Percentiles rank a stretch among this genome's conserved stretches.
Conservation (phyloP, 2,113 vertebrate species). For the Corythornis madagascariensis region DNA sequence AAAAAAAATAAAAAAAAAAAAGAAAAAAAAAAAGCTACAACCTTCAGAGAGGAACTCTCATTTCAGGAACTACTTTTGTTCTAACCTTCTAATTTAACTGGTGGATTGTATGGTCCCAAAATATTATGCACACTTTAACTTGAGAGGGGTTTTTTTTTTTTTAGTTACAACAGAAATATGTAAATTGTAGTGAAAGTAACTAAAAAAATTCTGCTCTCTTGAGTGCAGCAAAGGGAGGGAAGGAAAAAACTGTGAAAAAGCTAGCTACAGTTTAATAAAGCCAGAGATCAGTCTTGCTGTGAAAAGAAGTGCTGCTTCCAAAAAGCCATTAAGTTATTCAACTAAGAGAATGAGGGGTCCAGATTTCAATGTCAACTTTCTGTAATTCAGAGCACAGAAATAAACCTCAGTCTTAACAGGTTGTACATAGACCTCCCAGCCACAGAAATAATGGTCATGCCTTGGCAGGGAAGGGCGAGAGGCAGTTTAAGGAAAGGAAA, state of each 20-base stretch:
- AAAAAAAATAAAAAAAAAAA: background rate
- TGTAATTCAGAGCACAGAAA: background rate
- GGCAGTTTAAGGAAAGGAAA: background rate
- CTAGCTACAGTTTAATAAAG: slow-evolving; percentile 6
- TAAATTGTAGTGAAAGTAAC: background rate
- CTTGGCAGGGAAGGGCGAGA: background rate
- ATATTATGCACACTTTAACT: background rate
- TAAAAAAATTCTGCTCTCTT: background rate
- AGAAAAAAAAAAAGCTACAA: background rate
- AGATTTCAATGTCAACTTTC: background rate
- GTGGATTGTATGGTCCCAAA: background rate
- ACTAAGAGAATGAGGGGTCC: background rate
- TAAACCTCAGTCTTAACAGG: background rate
- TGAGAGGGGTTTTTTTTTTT: background rate
- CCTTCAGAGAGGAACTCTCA: background rate
- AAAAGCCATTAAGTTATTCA: background rate
- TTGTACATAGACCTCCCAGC: background rate
- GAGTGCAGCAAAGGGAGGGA: background rate
- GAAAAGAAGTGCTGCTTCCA: slow-evolving; percentile 12
- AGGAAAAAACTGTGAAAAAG: background rate
- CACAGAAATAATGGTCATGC: background rate
- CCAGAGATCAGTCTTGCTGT: background rate
- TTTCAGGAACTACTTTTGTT: background rate
- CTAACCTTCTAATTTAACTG: background rate
- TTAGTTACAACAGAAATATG: background rate